Percentiles rank a stretch among this genome's conserved stretches.
Conservation (phyloP, 2,113 vertebrate species). For the Nothoprocta pentlandii region DNA sequence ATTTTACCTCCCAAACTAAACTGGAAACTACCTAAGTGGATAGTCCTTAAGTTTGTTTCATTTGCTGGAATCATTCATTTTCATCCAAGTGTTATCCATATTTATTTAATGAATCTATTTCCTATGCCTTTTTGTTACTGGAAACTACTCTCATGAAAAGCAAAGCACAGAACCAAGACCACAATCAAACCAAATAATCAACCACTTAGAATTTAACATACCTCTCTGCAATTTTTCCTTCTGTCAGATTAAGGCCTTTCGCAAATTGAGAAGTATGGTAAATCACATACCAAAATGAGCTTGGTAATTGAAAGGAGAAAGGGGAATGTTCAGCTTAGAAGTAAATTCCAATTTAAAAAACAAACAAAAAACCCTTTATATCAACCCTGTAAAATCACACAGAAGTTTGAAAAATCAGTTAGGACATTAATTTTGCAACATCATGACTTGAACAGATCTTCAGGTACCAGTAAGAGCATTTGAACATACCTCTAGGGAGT, state of each 20-base stretch:
- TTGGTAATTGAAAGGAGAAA: not conserved
- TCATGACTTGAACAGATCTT: not conserved
- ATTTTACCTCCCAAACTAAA: not conserved
- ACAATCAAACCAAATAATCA: slow-evolving; percentile 33
- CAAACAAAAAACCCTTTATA: not conserved
- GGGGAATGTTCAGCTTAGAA: not conserved
- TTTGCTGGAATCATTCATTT: not conserved
- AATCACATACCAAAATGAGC: not conserved
- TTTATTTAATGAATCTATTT: not conserved
- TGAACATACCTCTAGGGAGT: not conserved
- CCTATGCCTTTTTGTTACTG: not conserved
- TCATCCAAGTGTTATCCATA: not conserved
- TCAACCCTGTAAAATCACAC: not conserved
- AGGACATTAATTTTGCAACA: not conserved
- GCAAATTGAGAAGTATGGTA: not conserved
- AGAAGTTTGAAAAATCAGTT: not conserved
- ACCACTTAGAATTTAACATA: not conserved
- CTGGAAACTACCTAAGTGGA: not conserved
- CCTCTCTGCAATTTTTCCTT: not conserved
- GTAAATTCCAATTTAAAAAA: not conserved
- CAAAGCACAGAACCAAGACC: not conserved
- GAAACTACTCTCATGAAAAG: not conserved
- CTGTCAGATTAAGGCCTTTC: not conserved
- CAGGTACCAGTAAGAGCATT: not conserved
- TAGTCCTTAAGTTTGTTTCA: not conserved